Evolutionary conservation across 2,888 invertebrate species (phyloP), one percentile per base, ranked within the genome.

Genomic region (Axea sp.): DNA sequence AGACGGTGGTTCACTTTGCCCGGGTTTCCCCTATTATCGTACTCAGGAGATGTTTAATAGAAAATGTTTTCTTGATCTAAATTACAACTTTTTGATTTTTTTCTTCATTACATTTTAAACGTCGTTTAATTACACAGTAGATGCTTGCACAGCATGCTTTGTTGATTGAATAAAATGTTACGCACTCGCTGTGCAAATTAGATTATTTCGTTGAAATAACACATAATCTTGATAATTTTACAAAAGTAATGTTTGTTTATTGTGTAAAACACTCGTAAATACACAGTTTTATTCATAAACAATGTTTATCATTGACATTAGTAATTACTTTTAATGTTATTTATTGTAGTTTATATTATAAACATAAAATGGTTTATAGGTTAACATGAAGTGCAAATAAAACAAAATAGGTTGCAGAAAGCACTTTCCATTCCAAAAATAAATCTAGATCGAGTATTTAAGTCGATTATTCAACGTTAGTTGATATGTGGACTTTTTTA

Each of bases 381-480:
- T 33, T 26, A 59, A 4, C 14, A 39, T 8, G 39, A n/a, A 37
- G 19, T 41, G 11, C 33, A 71, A 71, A 59, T 59, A 68, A 28
- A n/a, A 47, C 14, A n/a, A 64, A 71, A 71, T 64, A 41, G 64
- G 57, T 64, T 71, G 11, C 51, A 71, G 64, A 71, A 71, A 64
- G 57, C 43, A 14, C 71, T 71, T 51, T 43, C 41, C 35, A 30
- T 49, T 47, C 49, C 28, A 33, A 71, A 71, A 71, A 64, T 64
- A 43, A 57, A 64, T 64, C 26, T 26, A 22, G 37, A 62, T n/a
- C 55, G 9, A 7, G 55, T 35, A 47, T 33, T 55, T 71, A 47
- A 59, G 69, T 64, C 45, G 43, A 53, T 35, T 43, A 35, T 15
- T 12, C 31, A 22, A 14, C 26, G 28, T 41, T 49, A 47, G 33